Evolutionary conservation across 2,113 vertebrate genomes (phyloP).

Genomic region (Equus quagga): DNA sequence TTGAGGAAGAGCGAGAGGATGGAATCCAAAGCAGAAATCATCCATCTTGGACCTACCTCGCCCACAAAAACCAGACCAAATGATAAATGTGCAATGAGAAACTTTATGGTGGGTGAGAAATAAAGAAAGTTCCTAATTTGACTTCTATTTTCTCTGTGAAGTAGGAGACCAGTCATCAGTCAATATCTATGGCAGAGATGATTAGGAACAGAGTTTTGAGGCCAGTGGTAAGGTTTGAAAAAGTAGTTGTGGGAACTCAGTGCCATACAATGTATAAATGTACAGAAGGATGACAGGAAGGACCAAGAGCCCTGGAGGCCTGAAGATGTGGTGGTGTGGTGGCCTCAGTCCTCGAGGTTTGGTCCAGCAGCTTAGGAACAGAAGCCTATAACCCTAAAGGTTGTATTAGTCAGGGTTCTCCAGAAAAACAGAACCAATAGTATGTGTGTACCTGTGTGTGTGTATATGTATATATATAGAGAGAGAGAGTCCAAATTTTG

Average conservation of each 20-base stretch:
- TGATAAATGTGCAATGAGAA: background rate
- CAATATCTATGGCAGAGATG: background rate
- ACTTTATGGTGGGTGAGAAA: background rate
- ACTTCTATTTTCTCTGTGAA: constrained; percentile 46
- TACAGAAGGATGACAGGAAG: background rate
- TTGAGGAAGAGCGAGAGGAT: background rate
- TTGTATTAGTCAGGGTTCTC: background rate
- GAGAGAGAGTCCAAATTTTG: background rate
- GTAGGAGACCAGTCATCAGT: background rate
- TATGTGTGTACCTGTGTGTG: background rate
- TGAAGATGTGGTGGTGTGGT: background rate
- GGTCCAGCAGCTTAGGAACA: background rate
- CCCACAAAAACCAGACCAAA: background rate
- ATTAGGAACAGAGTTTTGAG: background rate
- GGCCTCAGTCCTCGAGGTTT: background rate
- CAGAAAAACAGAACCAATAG: background rate
- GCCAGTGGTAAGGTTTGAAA: background rate
- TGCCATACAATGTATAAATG: background rate
- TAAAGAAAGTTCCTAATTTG: background rate
- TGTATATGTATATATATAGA: background rate
- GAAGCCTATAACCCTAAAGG: background rate
- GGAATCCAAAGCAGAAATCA: background rate
- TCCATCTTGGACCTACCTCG: background rate
- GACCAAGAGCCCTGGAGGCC: too few species aligned
- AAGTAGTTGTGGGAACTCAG: background rate